Base-by-base conservation (phyloP, 2,113 vertebrate genomes). In the Neopipo cinnamomea region DNA sequence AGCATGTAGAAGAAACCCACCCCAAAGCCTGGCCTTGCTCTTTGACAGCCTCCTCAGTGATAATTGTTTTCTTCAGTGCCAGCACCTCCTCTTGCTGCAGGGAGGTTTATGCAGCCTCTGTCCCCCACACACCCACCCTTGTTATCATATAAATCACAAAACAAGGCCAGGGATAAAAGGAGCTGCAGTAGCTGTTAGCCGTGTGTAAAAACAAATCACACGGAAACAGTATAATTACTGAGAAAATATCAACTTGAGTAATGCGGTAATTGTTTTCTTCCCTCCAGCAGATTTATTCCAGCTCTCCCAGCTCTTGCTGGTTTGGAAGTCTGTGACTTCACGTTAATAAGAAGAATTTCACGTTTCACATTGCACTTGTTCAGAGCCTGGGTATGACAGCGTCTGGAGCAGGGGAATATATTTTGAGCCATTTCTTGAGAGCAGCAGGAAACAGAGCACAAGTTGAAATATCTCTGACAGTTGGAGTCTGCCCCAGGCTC, bases 211-310 rank as follows among this genome's bases (percentile, higher is more conserved):
- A 95, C 92, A 96, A 96, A 97, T 96, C 85, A 65, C 89, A 80
- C 80, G 94, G 95, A 95, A 97, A 92, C 86, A 55, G 94, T 63
- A 41, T 96, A 96, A 97, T 97, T 96, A 94, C 96, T 93, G 96
- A 82, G 95, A 85, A 96, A 94, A 80, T 95, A 91, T 62, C 94
- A 94, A 92, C 94, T 94, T 89, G 94, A 95, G 91, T 95, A 95
- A 97, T 94, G 95, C 79, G 59, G 95, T 96, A 97, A 95, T 97
- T 96, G 95, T 87, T 94, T 94, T 94, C 93, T 91, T 91, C 94
- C 93, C 96, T 96, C 68, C 72, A 93, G 96, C 93, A 93, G 92
- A 93, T 95, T 91, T 89, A 91, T 95, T 90, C 85, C 75, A 76
- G 52, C 93, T 96, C 93, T 94, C 28, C 15, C 1, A 3, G 76